Conservation (phyloP, 1,140 invertebrate genomes). For the Halesus radiatus region DNA sequence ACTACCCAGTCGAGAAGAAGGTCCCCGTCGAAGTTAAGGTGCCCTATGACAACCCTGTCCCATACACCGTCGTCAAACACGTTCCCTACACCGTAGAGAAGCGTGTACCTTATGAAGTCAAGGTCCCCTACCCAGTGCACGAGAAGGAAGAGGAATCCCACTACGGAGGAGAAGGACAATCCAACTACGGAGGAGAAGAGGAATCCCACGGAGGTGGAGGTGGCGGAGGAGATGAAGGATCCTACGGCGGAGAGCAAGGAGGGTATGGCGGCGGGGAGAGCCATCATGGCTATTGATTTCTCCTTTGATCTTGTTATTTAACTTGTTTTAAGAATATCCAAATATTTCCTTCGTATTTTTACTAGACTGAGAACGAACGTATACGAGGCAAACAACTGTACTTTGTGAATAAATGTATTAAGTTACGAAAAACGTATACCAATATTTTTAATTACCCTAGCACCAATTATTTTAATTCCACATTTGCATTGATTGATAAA, state of each 20-base stretch:
- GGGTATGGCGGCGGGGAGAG: conserved; percentile 58
- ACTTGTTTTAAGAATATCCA: conserved; percentile 56
- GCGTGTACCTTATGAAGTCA: conserved; percentile 72
- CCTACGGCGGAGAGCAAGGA: conserved; percentile 58
- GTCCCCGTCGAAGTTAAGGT: conserved; percentile 73
- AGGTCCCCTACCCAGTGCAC: conserved; percentile 74
- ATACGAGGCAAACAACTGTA: conserved; percentile 55
- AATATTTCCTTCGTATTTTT: conserved; percentile 50
- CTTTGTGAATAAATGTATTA: conserved; percentile 49
- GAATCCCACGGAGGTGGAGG: conserved; percentile 56
- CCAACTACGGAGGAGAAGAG: conserved; percentile 55
- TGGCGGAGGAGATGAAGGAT: conserved; percentile 57
- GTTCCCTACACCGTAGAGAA: conserved; percentile 73
- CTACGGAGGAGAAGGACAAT: conserved; percentile 55
- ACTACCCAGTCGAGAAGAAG: conserved; percentile 78
- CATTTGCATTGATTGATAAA: too few relatives aligned
- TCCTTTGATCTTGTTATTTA: conserved; percentile 52
- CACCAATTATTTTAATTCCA: not conserved
- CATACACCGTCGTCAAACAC: conserved; percentile 73
- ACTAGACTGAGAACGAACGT: conserved; percentile 52
- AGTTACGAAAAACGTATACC: conserved; percentile 42
- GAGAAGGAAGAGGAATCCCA: conserved; percentile 63
- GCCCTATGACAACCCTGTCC: conserved; percentile 72
- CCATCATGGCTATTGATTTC: conserved; percentile 49
- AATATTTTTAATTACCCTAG: too few relatives aligned